Evolutionary conservation across 2,113 vertebrate genomes (phyloP).

Genomic region (Tiliqua scincoides): DNA sequence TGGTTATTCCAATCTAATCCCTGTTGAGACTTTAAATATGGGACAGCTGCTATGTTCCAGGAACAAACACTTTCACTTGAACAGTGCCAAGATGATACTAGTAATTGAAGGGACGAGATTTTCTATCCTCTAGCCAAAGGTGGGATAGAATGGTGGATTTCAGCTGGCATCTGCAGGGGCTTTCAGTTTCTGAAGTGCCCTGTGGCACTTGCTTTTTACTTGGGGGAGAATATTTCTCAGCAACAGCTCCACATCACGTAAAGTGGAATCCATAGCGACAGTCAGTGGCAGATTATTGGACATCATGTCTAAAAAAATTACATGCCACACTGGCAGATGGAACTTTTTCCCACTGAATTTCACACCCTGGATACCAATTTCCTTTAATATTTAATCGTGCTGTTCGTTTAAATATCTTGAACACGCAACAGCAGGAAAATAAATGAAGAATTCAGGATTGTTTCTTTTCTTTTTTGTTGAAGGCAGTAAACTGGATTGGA

Average conservation of each 20-base stretch:
- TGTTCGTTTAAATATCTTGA: constrained; percentile 59
- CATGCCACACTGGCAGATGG: constrained; percentile 50
- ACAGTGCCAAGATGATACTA: background rate
- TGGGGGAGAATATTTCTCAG: constrained; percentile 14
- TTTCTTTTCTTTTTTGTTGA: constrained; percentile 53
- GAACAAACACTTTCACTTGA: background rate
- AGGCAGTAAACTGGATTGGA: constrained; percentile 57
- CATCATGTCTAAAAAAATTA: constrained; percentile 66
- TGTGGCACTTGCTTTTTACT: constrained; percentile 64
- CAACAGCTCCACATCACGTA: constrained; percentile 7
- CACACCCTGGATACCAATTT: constrained; percentile 60
- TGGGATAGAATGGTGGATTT: background rate
- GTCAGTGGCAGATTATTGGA: constrained; percentile 62
- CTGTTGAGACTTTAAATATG: rapidly evolving
- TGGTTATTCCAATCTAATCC: rapidly evolving
- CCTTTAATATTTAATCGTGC: constrained; percentile 65
- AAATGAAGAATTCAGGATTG: constrained; percentile 59
- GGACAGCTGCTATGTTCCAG: rapidly evolving
- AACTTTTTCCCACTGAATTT: constrained; percentile 58
- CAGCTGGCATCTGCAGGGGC: constrained; percentile 21
- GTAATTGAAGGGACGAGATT: background rate
- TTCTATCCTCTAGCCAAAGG: background rate
- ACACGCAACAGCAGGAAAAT: constrained; percentile 60
- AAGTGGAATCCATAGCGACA: constrained; percentile 32
- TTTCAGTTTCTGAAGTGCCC: constrained; percentile 64